These are phyloP conservation scores for Oreortyx pictus DNA, from an alignment of 2,797 vertebrate genomes.

Conservation along the genomic window DNA sequence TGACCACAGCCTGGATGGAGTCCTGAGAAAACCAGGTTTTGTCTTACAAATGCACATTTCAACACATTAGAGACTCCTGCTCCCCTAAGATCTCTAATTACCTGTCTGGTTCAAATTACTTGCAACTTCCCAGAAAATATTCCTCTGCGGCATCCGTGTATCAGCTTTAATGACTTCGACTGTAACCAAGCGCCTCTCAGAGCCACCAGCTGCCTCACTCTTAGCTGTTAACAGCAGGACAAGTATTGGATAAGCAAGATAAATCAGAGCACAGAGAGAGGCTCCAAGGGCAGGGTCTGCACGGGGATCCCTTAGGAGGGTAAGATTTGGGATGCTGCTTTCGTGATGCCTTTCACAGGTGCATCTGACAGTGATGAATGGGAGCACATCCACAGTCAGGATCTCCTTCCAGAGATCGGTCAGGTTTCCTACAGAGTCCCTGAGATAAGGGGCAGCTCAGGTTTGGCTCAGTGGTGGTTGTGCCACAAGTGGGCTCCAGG, in stretches of 20 bases:
- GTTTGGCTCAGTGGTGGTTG: neutral
- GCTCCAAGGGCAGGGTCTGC: neutral
- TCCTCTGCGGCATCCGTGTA: neutral
- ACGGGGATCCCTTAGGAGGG: neutral
- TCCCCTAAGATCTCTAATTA: neutral
- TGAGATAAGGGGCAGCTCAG: neutral
- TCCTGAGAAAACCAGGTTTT: neutral
- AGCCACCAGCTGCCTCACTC: neutral
- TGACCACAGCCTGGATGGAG: neutral
- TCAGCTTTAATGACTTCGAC: accelerated
- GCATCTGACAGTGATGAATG: constrained; percentile 44
- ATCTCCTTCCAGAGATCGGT: accelerated
- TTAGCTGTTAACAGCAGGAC: neutral
- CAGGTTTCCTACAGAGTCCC: neutral
- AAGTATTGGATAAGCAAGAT: neutral
- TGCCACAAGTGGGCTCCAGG: neutral
- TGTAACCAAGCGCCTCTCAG: neutral
- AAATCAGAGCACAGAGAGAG: neutral
- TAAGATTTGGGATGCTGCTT: neutral
- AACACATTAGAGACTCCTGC: neutral
- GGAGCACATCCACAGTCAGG: neutral
- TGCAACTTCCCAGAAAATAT: neutral
- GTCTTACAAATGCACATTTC: neutral
- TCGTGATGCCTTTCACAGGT: neutral
- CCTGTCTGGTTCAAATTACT: neutral